Percentiles rank a stretch among this genome's conserved stretches.
phyloP scores from a whole-genome alignment of 2,888 invertebrate genomes.

The Parasteatoda lunata region DNA sequence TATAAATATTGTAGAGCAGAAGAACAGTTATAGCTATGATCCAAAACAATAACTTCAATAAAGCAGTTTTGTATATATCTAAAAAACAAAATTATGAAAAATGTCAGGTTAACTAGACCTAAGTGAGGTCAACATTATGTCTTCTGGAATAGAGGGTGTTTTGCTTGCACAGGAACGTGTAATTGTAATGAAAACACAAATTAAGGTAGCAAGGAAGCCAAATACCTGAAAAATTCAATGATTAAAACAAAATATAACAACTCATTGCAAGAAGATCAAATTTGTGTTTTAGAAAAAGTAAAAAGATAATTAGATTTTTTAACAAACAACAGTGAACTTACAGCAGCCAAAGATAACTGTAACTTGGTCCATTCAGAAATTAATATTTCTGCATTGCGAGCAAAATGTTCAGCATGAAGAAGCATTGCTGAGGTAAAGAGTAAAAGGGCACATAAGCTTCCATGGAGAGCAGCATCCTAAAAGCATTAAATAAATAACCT shows the following conservation, averaged over 20 bases:
- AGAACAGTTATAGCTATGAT: background rate
- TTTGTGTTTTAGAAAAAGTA: background rate
- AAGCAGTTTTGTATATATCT: background rate
- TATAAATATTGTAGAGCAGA: background rate
- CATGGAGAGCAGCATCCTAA: conserved; percentile 60
- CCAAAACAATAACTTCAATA: background rate
- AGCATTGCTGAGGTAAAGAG: conserved; percentile 58
- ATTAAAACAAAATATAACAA: background rate
- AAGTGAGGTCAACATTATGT: conserved; percentile 54
- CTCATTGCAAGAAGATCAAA: background rate
- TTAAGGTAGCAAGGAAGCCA: conserved; percentile 46
- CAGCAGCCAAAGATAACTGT: conserved; percentile 47
- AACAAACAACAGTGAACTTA: conserved; percentile 21
- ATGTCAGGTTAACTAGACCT: conserved; percentile 48
- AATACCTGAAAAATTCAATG: conserved; percentile 39
- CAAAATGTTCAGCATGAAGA: conserved; percentile 53
- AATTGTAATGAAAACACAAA: conserved; percentile 40
- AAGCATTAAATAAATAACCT: background rate
- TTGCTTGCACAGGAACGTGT: conserved; percentile 47
- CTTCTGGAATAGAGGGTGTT: conserved; percentile 37
- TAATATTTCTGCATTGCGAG: conserved; percentile 35
- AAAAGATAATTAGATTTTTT: background rate
- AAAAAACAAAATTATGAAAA: background rate
- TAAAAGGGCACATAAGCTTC: conserved; percentile 42
- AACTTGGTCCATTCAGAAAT: conserved; percentile 53